phyloP scores from a whole-genome alignment of 1,140 invertebrate genomes.

The Hormaphis cornu region DNA sequence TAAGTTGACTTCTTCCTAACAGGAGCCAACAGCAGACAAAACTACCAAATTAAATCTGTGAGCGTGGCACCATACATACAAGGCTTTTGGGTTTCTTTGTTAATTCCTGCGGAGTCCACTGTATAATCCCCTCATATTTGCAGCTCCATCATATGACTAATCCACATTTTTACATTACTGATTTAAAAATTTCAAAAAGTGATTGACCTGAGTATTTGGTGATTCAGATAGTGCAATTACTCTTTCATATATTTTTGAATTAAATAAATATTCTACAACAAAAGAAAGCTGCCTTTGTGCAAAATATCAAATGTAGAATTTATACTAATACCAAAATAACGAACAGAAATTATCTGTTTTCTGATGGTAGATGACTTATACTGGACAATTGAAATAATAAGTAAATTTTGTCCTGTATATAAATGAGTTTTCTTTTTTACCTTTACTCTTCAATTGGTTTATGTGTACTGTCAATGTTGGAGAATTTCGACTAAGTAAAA shows the following conservation, averaged over 20 bases:
- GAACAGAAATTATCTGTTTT: neutral
- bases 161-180: neutral
- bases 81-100: neutral
- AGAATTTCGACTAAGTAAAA: neutral
- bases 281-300: neutral
- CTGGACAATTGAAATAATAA: neutral
- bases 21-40: neutral
- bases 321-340: neutral
- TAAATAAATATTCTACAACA: neutral
- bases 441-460: neutral
- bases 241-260: neutral
- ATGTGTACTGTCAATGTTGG: neutral
- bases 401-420: neutral
- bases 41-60: neutral
- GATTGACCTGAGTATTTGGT: neutral
- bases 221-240: neutral
- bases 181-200: neutral
- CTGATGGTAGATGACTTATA: neutral
- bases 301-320: neutral
- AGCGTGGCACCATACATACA: constrained; percentile 8
- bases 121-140: neutral
- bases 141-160: constrained; percentile 13
- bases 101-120: neutral
- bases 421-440: neutral
- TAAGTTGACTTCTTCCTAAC: neutral